Percentiles rank a stretch among this genome's conserved stretches.
phyloP scores from a whole-genome alignment of 1,140 invertebrate genomes.

The Drosophila saltans region DNA sequence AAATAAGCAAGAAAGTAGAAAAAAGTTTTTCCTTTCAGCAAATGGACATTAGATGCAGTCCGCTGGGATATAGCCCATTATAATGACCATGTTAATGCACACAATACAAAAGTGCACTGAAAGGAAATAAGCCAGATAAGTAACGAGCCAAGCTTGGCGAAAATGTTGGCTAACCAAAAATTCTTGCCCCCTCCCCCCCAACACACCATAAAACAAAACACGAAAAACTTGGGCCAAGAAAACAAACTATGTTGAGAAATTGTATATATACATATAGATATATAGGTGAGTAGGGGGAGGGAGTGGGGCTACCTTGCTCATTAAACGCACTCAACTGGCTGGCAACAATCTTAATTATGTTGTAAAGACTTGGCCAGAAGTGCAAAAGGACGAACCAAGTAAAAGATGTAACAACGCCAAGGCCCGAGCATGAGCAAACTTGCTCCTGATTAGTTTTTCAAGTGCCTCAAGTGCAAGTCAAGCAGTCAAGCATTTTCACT shows the following conservation, averaged over 20 bases:
- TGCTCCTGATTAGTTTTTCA: slow-evolving; percentile 78
- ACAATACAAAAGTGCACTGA: slow-evolving; percentile 79
- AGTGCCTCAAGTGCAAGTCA: slow-evolving; percentile 70
- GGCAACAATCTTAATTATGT: slow-evolving; percentile 79
- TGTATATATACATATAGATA: neutral
- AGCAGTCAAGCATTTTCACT: slow-evolving; percentile 61
- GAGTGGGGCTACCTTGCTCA: slow-evolving; percentile 49
- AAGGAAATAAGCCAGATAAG: slow-evolving; percentile 81
- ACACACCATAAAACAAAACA: neutral
- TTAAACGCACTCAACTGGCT: slow-evolving; percentile 74
- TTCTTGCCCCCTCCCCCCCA: neutral
- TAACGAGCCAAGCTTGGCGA: slow-evolving; percentile 52
- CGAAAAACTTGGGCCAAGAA: slow-evolving; percentile 36
- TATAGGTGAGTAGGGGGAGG: neutral
- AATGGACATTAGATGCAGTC: slow-evolving; percentile 63
- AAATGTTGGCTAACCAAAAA: neutral
- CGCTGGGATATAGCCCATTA: slow-evolving; percentile 51
- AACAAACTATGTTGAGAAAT: slow-evolving; percentile 48
- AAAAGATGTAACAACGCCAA: slow-evolving; percentile 20
- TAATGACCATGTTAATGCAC: slow-evolving; percentile 80
- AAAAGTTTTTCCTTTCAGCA: neutral
- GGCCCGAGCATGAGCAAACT: slow-evolving; percentile 25
- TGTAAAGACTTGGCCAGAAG: slow-evolving; percentile 59
- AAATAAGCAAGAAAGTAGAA: slow-evolving; percentile 29
- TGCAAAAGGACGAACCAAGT: slow-evolving; percentile 15